phyloP scores from a whole-genome alignment of 2,797 vertebrate genomes.

The Pipistrellus nathusii region DNA sequence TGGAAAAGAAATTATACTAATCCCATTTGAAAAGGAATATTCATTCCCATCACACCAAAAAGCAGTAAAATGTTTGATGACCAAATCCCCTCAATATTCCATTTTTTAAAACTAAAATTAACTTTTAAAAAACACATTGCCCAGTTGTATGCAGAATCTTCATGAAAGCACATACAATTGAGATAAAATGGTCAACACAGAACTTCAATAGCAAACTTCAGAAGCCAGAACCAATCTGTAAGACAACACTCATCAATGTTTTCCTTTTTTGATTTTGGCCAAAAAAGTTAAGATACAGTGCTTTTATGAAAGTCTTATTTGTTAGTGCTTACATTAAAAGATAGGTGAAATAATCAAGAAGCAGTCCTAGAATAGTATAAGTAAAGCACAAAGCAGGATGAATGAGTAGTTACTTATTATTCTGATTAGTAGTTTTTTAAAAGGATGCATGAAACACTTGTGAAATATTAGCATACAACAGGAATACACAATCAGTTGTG shows the following conservation, averaged over 20 bases:
- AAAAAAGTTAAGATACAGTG: conserved; percentile 78
- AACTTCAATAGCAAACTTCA: conserved; percentile 61
- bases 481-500: conserved; percentile 83
- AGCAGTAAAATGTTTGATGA: conserved; percentile 69
- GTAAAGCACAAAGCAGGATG: conserved; percentile 88
- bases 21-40: conserved; percentile 75
- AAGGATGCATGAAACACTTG: conserved; percentile 92
- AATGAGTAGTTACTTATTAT: conserved; percentile 85
- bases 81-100: conserved; percentile 63
- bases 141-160: conserved; percentile 77
- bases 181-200: conserved; percentile 52
- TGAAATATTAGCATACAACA: conserved; percentile 89
- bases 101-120: conserved; percentile 61
- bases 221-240: conserved; percentile 38
- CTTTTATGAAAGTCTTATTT: conserved; percentile 84
- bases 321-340: conserved; percentile 75
- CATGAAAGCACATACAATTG: conserved; percentile 83
- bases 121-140: conserved; percentile 58
- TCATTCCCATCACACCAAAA: conserved; percentile 72
- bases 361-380: conserved; percentile 82
- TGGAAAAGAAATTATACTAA: conserved; percentile 80
- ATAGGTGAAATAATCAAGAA: conserved; percentile 73
- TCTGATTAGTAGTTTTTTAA: conserved; percentile 87
- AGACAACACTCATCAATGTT: conserved; percentile 21
- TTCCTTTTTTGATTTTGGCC: conserved; percentile 67